Percentiles rank a stretch among this genome's conserved stretches.
phyloP scores from a whole-genome alignment of 1,140 invertebrate genomes.

The Octopus bimaculoides region DNA sequence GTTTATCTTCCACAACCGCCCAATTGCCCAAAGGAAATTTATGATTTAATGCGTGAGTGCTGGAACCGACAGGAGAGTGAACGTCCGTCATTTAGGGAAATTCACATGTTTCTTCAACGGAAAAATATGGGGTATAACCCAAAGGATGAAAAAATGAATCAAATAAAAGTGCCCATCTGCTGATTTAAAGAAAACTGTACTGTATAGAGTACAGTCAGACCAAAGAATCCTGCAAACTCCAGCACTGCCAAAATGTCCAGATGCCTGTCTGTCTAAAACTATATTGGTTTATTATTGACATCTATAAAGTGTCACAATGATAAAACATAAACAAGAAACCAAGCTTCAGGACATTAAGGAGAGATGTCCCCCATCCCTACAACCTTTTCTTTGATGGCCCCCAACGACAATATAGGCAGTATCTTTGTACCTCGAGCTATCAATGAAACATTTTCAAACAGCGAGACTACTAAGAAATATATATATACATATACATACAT shows the following conservation, averaged over 20 bases:
- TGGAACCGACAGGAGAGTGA: slow-evolving; percentile 77
- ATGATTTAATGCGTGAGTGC: slow-evolving; percentile 90
- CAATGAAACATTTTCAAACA: too few species aligned
- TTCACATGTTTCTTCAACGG: slow-evolving; percentile 85
- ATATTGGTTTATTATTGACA: too few species aligned
- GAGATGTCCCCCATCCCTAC: too few species aligned
- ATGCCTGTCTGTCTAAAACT: too few species aligned
- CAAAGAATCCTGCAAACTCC: slow-evolving; percentile 3
- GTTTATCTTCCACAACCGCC: slow-evolving; percentile 46
- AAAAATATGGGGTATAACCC: slow-evolving; percentile 74
- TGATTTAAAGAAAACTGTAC: slow-evolving; percentile 24
- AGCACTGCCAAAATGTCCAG: background rate
- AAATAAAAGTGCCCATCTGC: slow-evolving; percentile 50
- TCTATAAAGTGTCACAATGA: too few species aligned
- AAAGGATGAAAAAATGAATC: slow-evolving; percentile 52
- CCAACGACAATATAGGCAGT: too few species aligned
- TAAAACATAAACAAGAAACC: too few species aligned
- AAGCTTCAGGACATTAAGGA: too few species aligned
- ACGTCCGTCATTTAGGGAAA: slow-evolving; percentile 86
- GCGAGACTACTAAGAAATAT: too few species aligned
- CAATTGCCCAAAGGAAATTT: slow-evolving; percentile 59
- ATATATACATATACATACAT: too few species aligned
- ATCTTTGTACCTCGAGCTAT: too few species aligned
- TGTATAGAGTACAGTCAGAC: background rate
- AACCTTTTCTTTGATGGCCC: too few species aligned